These are phyloP conservation scores for Caloenas nicobarica DNA, from an alignment of 2,113 vertebrate genomes.

Conservation along the genomic window DNA sequence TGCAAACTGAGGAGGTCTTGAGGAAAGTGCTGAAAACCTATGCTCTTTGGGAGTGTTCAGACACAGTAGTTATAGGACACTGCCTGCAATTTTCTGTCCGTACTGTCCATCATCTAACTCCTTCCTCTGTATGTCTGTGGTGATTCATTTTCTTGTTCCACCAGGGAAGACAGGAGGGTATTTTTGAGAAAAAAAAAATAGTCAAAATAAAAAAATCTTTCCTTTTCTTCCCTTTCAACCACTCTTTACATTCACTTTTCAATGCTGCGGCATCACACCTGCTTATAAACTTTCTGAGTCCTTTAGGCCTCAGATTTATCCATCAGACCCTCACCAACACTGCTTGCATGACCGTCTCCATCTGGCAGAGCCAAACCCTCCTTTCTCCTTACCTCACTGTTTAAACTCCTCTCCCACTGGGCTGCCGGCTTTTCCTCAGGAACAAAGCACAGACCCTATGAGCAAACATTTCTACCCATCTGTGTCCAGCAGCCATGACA, in stretches of 20 bases:
- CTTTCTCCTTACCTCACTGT: constrained; percentile 4
- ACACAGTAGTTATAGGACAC: neutral
- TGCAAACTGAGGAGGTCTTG: neutral
- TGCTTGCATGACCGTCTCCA: neutral
- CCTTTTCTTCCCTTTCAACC: neutral
- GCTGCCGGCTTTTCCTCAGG: neutral
- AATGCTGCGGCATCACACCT: neutral
- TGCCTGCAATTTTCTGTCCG: neutral
- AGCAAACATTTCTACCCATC: constrained; percentile 18
- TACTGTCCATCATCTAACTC: neutral
- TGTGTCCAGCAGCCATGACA: neutral
- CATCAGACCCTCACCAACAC: neutral
- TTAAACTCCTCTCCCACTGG: constrained; percentile 29
- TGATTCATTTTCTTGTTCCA: neutral
- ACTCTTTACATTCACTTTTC: neutral
- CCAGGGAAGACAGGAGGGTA: neutral
- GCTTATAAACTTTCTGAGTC: neutral
- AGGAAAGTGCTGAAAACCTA: neutral
- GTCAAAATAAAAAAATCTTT: neutral
- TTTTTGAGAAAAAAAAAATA: neutral
- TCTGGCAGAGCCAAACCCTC: constrained; percentile 11
- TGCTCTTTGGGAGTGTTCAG: fast-evolving
- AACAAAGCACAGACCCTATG: neutral
- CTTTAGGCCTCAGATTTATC: neutral
- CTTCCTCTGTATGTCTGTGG: neutral